These are phyloP conservation scores for Noctuana brunneofusca DNA, from an alignment of 2,888 invertebrate genomes.

Conservation along the genomic window DNA sequence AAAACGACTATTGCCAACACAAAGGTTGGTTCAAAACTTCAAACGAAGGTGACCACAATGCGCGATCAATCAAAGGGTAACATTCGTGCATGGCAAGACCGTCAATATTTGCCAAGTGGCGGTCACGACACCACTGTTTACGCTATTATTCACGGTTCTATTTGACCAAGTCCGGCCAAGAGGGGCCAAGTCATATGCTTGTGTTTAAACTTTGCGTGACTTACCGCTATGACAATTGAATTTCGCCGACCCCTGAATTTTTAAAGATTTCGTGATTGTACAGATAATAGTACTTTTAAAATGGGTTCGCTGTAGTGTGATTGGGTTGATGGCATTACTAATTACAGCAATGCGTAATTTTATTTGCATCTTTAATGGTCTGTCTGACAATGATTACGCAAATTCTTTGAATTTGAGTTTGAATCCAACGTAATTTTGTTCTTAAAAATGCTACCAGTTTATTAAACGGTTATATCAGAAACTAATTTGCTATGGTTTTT, in stretches of 20 bases:
- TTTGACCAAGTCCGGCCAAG: conserved; percentile 56
- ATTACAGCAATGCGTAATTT: not conserved
- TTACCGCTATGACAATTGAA: conserved; percentile 62
- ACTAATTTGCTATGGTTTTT: no score
- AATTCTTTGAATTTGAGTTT: no score
- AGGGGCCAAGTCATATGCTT: conserved; percentile 43
- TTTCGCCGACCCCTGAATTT: conserved; percentile 50
- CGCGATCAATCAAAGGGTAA: conserved; percentile 78
- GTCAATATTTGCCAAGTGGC: conserved; percentile 72
- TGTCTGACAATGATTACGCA: not conserved
- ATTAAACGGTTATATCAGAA: no score
- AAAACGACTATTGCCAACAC: conserved; percentile 18
- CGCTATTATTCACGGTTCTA: conserved; percentile 73
- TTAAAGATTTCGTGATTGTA: conserved; percentile 47
- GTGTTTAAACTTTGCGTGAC: conserved; percentile 68
- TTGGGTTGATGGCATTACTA: conserved; percentile 6
- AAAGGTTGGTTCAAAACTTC: conserved; percentile 30
- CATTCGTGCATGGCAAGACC: conserved; percentile 60
- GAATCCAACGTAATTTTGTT: no score
- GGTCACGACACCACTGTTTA: conserved; percentile 71
- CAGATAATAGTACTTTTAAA: conserved; percentile 36
- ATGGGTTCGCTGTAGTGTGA: conserved; percentile 14
- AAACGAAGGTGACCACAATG: conserved; percentile 50
- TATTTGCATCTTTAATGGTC: not conserved
- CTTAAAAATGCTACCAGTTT: no score